These are phyloP conservation scores for Ctena decussata DNA, from an alignment of 2,888 invertebrate species.

Conservation along the genomic window DNA sequence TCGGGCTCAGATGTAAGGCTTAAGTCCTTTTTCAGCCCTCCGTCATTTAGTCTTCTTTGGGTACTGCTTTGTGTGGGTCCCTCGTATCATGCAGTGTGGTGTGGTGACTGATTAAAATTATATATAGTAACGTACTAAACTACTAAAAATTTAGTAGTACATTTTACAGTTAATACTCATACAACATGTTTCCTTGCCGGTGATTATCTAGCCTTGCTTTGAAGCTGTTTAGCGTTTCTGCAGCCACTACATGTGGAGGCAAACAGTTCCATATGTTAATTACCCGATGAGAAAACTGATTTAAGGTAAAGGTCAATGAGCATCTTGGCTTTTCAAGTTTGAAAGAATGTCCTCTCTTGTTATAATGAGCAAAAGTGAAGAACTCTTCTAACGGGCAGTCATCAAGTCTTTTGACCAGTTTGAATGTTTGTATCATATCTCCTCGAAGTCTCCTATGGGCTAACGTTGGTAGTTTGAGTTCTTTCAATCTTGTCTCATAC, in stretches of 20 bases:
- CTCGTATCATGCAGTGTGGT: not conserved
- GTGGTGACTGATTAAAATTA: not conserved
- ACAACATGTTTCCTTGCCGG: conserved; percentile 2
- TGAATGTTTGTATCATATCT: too few relatives aligned
- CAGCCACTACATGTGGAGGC: not conserved
- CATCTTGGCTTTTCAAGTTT: not conserved
- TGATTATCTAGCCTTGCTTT: not conserved
- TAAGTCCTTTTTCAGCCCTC: not conserved
- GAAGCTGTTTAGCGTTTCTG: not conserved
- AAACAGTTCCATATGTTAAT: not conserved
- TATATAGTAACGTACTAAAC: not conserved
- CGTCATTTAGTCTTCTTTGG: not conserved
- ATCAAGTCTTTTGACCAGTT: too few relatives aligned
- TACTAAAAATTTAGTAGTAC: not conserved
- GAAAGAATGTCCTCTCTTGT: too few relatives aligned
- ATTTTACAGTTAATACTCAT: not conserved
- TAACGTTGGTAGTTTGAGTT: too few relatives aligned
- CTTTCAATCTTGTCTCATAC: too few relatives aligned
- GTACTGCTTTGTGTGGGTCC: not conserved
- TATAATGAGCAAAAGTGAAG: too few relatives aligned
- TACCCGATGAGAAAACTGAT: not conserved
- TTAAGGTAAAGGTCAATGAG: not conserved
- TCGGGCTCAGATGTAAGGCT: not conserved
- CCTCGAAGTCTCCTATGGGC: too few relatives aligned
- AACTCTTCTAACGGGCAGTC: too few relatives aligned